phyloP scores from a whole-genome alignment of 1,140 invertebrate genomes.

The Drosophila nebulosa region DNA sequence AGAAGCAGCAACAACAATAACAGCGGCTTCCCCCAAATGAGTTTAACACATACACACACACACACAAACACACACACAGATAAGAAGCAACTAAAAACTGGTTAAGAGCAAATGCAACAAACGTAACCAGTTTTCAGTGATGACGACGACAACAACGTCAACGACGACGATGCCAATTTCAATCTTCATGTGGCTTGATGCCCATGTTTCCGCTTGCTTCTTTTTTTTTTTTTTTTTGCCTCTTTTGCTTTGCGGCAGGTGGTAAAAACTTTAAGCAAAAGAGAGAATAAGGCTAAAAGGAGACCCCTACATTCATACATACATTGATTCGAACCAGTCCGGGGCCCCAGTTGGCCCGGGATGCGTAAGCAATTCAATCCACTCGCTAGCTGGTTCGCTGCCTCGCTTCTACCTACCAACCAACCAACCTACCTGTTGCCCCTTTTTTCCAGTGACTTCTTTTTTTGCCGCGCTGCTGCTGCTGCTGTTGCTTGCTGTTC shows the following conservation, averaged over 20 bases:
- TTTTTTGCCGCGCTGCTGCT: conserved; percentile 36
- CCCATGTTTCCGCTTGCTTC: not conserved
- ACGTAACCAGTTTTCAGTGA: conserved; percentile 43
- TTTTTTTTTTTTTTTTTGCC: conserved; percentile 3
- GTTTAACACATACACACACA: conserved; percentile 16
- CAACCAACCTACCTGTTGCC: not conserved
- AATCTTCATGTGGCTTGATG: conserved; percentile 14
- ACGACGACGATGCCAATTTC: conserved; percentile 50
- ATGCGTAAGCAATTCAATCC: conserved; percentile 1
- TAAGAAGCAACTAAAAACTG: conserved; percentile 20
- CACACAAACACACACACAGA: not conserved
- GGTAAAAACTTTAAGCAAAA: conserved; percentile 23
- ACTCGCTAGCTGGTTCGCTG: not conserved
- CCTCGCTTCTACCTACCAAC: not conserved
- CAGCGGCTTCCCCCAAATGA: conserved; percentile 39
- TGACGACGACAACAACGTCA: conserved; percentile 24
- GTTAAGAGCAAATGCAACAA: conserved; percentile 30
- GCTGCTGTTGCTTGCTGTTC: conserved; percentile 25
- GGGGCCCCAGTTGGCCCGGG: not conserved
- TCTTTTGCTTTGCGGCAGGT: conserved; percentile 28
- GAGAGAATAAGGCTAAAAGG: not conserved
- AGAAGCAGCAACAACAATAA: conserved; percentile 16
- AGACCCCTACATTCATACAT: not conserved
- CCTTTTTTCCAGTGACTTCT: conserved; percentile 28
- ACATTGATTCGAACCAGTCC: not conserved